Percentiles rank a stretch among this genome's conserved stretches.
phyloP scores from a whole-genome alignment of 2,888 invertebrate genomes.

The Ganaspis brasiliensis region DNA sequence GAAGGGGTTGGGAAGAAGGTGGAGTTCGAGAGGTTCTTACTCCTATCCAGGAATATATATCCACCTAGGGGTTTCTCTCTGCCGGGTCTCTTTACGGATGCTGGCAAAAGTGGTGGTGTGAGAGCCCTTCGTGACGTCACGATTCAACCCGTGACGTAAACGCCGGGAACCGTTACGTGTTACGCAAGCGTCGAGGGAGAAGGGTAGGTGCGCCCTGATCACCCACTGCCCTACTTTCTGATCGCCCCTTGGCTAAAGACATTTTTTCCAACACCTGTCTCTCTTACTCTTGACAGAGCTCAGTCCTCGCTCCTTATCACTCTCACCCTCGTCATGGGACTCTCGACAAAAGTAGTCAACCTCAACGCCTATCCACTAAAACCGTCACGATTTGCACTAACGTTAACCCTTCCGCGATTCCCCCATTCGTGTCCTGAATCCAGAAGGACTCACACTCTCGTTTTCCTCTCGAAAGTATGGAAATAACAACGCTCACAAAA shows the following conservation, averaged over 20 bases:
- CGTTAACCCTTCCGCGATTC: slow-evolving; percentile 23
- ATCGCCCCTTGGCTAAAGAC: slow-evolving; percentile 38
- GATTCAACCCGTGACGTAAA: slow-evolving; percentile 75
- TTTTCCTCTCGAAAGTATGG: slow-evolving; percentile 28
- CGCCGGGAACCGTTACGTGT: slow-evolving; percentile 62
- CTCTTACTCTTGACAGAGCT: slow-evolving; percentile 1
- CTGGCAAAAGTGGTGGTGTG: slow-evolving; percentile 6
- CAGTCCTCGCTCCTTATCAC: slow-evolving; percentile 21
- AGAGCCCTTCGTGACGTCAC: slow-evolving; percentile 71
- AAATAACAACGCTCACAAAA: slow-evolving; percentile 25
- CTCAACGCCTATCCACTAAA: not conserved
- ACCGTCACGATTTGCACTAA: slow-evolving; percentile 24
- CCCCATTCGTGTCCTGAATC: slow-evolving; percentile 2
- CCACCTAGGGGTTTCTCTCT: slow-evolving; percentile 26
- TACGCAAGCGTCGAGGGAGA: slow-evolving; percentile 70
- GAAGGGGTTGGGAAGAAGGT: slow-evolving; percentile 13
- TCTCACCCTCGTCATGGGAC: slow-evolving; percentile 26
- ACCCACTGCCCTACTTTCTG: slow-evolving; percentile 75
- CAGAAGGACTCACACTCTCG: slow-evolving; percentile 1
- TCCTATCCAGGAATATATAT: not conserved
- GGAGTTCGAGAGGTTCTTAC: slow-evolving; percentile 39
- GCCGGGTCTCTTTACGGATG: slow-evolving; percentile 34
- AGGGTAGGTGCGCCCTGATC: slow-evolving; percentile 71
- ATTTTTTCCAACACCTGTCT: slow-evolving; percentile 18
- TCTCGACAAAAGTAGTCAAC: slow-evolving; percentile 18